Evolutionary conservation across 2,797 vertebrate species (phyloP).

Genomic region (Characodon lateralis): DNA sequence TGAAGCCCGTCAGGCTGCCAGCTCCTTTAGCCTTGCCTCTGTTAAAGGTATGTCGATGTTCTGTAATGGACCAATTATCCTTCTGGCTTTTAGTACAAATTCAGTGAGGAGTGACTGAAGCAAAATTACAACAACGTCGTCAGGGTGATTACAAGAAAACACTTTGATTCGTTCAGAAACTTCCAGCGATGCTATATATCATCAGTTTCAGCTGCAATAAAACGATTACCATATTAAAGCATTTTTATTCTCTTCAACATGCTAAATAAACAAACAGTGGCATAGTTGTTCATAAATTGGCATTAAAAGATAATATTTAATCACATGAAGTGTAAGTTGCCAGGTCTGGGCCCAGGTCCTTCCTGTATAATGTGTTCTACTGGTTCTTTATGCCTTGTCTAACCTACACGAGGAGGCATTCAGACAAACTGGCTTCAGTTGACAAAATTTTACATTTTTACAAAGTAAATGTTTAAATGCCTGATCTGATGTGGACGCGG

Average conservation of each 20-base stretch:
- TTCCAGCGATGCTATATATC: background rate
- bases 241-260: background rate
- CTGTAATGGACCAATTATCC: conserved; percentile 7
- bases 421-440: too few species aligned
- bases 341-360: too few species aligned
- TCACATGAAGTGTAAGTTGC: too few species aligned
- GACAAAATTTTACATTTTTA: too few species aligned
- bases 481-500: too few species aligned
- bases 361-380: too few species aligned
- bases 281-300: too few species aligned
- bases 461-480: too few species aligned
- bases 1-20: background rate
- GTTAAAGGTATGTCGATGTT: background rate
- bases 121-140: background rate
- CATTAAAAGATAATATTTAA: too few species aligned
- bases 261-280: too few species aligned
- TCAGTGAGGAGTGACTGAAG: conserved; percentile 13
- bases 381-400: too few species aligned
- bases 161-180: background rate
- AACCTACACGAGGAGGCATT: too few species aligned
- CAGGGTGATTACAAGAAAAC: background rate
- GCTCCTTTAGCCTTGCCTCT: background rate
- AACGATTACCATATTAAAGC: background rate
- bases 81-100: conserved; percentile 6
- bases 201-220: background rate